phyloP scores from a whole-genome alignment of 1,140 invertebrate genomes.

The Rhagoletis zephyria region DNA sequence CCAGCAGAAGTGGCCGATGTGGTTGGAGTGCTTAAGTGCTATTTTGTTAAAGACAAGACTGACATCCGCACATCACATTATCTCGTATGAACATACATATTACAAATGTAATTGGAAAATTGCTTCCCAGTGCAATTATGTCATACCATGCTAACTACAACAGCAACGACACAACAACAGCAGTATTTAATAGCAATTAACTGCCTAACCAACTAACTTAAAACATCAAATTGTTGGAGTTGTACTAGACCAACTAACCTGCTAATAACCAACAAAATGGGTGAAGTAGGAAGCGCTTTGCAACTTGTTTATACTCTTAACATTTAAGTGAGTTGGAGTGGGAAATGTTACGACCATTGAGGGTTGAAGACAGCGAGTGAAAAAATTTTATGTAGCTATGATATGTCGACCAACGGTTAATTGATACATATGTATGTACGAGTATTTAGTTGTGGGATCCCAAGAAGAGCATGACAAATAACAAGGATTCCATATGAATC shows the following conservation, averaged over 20 bases:
- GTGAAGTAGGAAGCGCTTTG: conserved; percentile 44
- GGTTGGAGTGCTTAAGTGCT: conserved; percentile 21
- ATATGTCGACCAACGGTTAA: neutral
- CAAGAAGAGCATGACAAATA: neutral
- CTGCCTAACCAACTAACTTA: conserved; percentile 18
- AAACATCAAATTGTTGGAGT: neutral
- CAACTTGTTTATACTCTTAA: conserved; percentile 46
- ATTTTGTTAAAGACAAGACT: neutral
- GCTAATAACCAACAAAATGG: conserved; percentile 26
- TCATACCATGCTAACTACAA: neutral
- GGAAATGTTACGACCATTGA: neutral
- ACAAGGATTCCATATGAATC: no score
- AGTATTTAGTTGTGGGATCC: neutral
- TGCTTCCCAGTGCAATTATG: conserved; percentile 46
- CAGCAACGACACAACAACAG: neutral
- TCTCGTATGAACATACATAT: neutral
- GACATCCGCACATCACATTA: neutral
- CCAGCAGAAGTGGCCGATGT: neutral
- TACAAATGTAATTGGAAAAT: conserved; percentile 35
- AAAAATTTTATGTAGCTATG: neutral
- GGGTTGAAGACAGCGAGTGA: neutral
- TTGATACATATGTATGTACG: neutral
- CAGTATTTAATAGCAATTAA: neutral
- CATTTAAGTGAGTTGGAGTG: neutral
- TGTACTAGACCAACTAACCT: neutral